Conservation (phyloP, 2,888 invertebrate genomes). For the Hydroisotoma schaefferi region DNA sequence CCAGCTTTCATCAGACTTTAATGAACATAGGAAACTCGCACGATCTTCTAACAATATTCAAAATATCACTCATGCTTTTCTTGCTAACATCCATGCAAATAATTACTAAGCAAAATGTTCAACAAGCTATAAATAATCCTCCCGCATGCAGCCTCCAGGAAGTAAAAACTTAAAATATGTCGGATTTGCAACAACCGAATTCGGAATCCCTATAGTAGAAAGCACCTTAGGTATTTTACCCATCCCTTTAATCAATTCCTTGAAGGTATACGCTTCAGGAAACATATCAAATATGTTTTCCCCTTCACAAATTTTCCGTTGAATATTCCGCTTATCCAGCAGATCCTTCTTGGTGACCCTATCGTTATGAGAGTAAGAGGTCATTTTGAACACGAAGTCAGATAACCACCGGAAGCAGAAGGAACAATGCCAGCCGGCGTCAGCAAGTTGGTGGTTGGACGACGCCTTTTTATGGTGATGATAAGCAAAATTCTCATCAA, state of each 20-base stretch:
- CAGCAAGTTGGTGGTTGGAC: constrained; percentile 18
- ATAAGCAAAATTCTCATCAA: not conserved
- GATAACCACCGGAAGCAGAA: constrained; percentile 34
- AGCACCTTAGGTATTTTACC: constrained; percentile 16
- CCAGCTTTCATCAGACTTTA: too few relatives aligned
- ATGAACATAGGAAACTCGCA: too few relatives aligned
- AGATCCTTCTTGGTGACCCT: constrained; percentile 18
- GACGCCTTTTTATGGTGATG: constrained; percentile 20
- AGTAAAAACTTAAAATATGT: constrained; percentile 26
- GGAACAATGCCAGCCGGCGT: constrained; percentile 38
- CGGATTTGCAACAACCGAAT: constrained; percentile 10
- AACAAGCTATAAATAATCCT: too few relatives aligned
- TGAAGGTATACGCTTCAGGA: constrained; percentile 33
- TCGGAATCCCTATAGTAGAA: constrained; percentile 22
- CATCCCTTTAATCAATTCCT: constrained; percentile 20
- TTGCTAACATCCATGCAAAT: too few relatives aligned
- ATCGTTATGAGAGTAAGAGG: constrained; percentile 34
- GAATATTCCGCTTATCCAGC: constrained; percentile 18
- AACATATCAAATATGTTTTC: constrained; percentile 33
- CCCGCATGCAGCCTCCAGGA: constrained; percentile 35
- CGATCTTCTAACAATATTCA: too few relatives aligned
- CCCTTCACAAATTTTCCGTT: constrained; percentile 30
- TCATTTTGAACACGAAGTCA: constrained; percentile 37
- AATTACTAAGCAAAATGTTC: too few relatives aligned
- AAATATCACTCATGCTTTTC: too few relatives aligned